A percentile compares a stretch with the other conserved stretches of the same genome.
phyloP scores from a whole-genome alignment of 2,113 vertebrate species.

The Bos indicus region DNA sequence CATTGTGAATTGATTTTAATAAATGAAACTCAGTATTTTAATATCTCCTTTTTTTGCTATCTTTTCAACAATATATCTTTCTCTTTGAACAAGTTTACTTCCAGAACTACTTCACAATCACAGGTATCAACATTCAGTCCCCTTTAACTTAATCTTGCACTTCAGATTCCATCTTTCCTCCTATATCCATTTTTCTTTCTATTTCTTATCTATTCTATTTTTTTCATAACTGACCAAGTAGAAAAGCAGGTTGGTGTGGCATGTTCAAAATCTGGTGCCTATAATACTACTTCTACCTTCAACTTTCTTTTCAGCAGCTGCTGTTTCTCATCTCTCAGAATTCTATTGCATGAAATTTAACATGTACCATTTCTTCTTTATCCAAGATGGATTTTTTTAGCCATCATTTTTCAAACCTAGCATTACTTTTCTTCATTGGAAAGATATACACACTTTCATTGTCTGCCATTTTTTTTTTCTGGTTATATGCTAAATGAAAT shows the following conservation, averaged over 20 bases:
- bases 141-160: neutral
- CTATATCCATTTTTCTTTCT: neutral
- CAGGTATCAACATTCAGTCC: neutral
- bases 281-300: fast-evolving
- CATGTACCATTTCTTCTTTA: neutral
- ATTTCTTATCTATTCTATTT: neutral
- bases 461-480: neutral
- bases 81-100: neutral
- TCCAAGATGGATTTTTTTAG: neutral
- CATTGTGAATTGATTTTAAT: neutral
- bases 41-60: neutral
- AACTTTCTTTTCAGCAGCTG: neutral
- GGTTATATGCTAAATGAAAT: neutral
- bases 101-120: neutral
- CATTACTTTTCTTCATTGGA: neutral
- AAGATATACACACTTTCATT: neutral
- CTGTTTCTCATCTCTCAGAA: neutral
- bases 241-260: fast-evolving
- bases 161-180: neutral
- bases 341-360: neutral
- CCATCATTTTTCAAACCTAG: neutral
- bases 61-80: neutral
- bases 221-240: neutral
- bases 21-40: neutral
- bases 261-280: neutral